These are phyloP conservation scores for Catonia carolina DNA, from an alignment of 2,888 invertebrate species.

Conservation along the genomic window DNA sequence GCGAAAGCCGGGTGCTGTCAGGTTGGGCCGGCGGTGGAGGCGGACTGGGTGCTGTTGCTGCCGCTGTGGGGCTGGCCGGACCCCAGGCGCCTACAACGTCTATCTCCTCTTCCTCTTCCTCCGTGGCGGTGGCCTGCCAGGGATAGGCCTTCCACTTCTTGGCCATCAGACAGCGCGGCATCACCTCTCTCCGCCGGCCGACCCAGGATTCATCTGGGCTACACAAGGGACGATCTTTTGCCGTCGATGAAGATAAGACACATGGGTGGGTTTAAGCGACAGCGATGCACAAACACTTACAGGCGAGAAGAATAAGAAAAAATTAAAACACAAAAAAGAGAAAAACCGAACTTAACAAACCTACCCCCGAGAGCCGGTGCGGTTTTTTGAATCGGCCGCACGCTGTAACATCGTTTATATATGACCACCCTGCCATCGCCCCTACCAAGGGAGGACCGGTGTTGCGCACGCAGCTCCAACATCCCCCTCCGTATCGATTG, in stretches of 20 bases:
- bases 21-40: constrained; percentile 36
- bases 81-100: constrained; percentile 75
- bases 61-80: constrained; percentile 67
- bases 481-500: constrained; percentile 12
- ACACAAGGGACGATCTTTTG: constrained; percentile 4
- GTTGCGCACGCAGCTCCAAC: constrained; percentile 32
- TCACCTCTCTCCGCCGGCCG: constrained; percentile 48
- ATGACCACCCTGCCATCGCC: constrained; percentile 16
- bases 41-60: constrained; percentile 53
- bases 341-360: constrained; percentile 33
- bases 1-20: constrained; percentile 38
- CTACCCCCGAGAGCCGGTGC: constrained; percentile 32
- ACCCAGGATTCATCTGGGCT: constrained; percentile 7
- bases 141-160: constrained; percentile 90
- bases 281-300: constrained; percentile 22
- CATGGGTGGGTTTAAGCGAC: constrained; percentile 3
- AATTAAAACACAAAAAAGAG: constrained; percentile 34
- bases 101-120: constrained; percentile 61
- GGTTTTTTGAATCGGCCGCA: constrained; percentile 41
- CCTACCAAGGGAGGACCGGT: constrained; percentile 39
- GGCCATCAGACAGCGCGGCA: constrained; percentile 94
- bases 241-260: not conserved
- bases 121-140: constrained; percentile 48
- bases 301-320: constrained; percentile 26
- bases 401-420: constrained; percentile 35